phyloP scores from a whole-genome alignment of 2,888 invertebrate species.

The Scaptodrosophila latifasciaeformis region DNA sequence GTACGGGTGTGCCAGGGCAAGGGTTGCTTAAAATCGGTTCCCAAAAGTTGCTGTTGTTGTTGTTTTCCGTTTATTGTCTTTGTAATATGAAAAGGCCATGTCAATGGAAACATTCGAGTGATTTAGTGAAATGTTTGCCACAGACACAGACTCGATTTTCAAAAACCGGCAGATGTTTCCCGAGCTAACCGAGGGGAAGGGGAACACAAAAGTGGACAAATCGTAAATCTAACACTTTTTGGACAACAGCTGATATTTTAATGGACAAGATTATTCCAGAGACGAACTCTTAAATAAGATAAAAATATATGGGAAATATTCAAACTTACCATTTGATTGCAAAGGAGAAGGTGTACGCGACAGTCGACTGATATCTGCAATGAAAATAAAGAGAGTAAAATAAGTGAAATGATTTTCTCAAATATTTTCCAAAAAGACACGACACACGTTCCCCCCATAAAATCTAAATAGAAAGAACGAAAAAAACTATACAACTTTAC shows the following conservation, averaged over 20 bases:
- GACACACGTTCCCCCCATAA: constrained; percentile 33
- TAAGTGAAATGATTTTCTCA: too few relatives aligned
- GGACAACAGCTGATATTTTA: constrained; percentile 61
- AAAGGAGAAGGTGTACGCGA: constrained; percentile 88
- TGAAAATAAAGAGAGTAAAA: constrained; percentile 19
- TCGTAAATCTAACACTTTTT: constrained; percentile 65
- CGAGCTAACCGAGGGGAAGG: not conserved
- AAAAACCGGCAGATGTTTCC: constrained; percentile 63
- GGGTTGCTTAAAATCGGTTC: constrained; percentile 24
- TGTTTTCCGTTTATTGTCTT: constrained; percentile 39
- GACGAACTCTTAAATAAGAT: constrained; percentile 2
- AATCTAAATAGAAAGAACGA: constrained; percentile 3
- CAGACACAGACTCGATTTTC: constrained; percentile 5
- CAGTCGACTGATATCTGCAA: constrained; percentile 78
- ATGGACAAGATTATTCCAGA: constrained; percentile 14
- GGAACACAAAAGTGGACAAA: constrained; percentile 58
- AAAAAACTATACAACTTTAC: constrained; percentile 15
- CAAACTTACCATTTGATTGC: constrained; percentile 82
- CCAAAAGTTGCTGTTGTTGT: constrained; percentile 43
- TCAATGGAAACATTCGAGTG: constrained; percentile 44
- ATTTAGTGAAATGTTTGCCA: constrained; percentile 67
- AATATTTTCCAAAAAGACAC: constrained; percentile 18
- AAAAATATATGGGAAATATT: constrained; percentile 8
- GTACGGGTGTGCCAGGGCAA: constrained; percentile 11
- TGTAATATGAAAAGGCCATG: constrained; percentile 11